Evolutionary conservation across 2,113 vertebrate genomes (phyloP).

Genomic region (Shinisaurus crocodilurus): DNA sequence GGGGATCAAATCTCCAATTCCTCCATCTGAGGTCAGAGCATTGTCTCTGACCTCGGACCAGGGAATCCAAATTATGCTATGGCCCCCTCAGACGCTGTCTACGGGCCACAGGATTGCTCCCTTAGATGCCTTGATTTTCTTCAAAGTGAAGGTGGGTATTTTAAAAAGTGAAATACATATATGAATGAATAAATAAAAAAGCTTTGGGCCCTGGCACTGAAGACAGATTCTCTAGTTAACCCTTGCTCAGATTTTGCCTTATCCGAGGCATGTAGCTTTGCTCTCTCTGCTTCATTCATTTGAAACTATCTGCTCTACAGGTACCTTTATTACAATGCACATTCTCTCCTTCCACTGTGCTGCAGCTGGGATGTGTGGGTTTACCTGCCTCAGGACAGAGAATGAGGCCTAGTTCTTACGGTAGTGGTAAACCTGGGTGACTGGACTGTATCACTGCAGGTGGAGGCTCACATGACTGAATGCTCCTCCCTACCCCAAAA

Average conservation of each 20-base stretch:
- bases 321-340: not conserved
- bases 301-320: not conserved
- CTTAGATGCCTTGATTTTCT: too few species aligned
- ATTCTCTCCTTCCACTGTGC: too few species aligned
- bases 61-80: too few species aligned
- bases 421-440: not conserved
- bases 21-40: too few species aligned
- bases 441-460: not conserved
- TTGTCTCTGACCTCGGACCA: too few species aligned
- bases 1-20: too few species aligned
- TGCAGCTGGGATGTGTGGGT: not conserved
- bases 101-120: too few species aligned
- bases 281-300: not conserved
- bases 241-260: not conserved
- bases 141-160: too few species aligned
- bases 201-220: not conserved
- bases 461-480: not conserved
- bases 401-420: too few species aligned
- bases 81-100: too few species aligned
- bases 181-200: not conserved
- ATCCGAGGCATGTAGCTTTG: not conserved
- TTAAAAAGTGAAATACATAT: too few species aligned
- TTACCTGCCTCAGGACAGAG: not conserved
- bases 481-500: not conserved
- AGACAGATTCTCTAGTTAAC: too few species aligned